These are phyloP conservation scores for Cataglyphis cursor DNA, from an alignment of 2,888 invertebrate genomes.

Conservation along the genomic window DNA sequence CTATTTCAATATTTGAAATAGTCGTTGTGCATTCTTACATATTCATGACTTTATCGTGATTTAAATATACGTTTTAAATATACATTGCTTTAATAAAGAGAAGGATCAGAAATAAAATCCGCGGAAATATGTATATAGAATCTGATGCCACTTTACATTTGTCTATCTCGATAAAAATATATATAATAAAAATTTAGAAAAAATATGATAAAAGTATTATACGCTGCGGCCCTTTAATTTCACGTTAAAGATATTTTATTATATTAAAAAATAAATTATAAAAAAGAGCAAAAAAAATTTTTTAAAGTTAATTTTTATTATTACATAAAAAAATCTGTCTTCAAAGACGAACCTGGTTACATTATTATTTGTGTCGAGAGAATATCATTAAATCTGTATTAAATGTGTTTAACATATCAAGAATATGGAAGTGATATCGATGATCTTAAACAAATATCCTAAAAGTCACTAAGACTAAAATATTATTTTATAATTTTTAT, in stretches of 20 bases:
- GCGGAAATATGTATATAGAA: background rate
- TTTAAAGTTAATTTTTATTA: background rate
- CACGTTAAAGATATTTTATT: background rate
- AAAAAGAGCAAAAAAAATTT: background rate
- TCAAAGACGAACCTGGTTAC: background rate
- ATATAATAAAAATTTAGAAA: background rate
- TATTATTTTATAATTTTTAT: constrained; percentile 24
- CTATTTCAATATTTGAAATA: background rate
- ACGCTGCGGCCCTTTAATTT: background rate
- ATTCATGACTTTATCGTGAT: background rate
- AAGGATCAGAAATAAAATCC: no score
- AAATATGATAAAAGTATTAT: background rate
- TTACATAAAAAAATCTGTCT: background rate
- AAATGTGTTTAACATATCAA: background rate
- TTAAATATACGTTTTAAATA: background rate
- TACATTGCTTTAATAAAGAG: constrained; percentile 2
- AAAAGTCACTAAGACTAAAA: background rate
- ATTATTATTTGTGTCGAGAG: background rate
- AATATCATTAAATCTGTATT: background rate
- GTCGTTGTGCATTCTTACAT: background rate
- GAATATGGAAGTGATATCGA: background rate
- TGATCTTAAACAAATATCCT: background rate
- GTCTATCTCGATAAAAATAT: background rate
- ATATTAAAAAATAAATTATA: background rate
- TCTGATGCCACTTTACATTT: background rate